A percentile compares a stretch with the other conserved stretches of the same genome.
Evolutionary conservation across 2,888 invertebrate species (phyloP).

Genomic region (Bedellia somnulentella): DNA sequence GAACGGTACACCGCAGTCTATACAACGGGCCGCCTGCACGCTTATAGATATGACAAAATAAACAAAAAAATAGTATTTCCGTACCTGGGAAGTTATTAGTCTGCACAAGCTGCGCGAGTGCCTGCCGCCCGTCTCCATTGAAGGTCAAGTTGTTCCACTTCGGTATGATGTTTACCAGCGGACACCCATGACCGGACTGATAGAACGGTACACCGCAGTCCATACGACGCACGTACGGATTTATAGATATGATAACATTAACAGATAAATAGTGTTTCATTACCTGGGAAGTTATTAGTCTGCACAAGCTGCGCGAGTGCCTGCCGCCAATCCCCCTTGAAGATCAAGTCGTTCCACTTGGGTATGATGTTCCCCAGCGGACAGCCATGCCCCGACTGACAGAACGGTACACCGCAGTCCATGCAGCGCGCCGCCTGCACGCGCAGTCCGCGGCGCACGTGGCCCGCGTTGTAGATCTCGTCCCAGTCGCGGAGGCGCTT

Average conservation of each 20-base stretch:
- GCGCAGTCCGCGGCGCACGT: constrained; percentile 85
- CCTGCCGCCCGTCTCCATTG: constrained; percentile 91
- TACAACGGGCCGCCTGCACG: constrained; percentile 92
- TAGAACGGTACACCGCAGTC: constrained; percentile 99
- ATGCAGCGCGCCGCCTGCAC: constrained; percentile 95
- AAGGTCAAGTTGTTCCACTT: constrained; percentile 99
- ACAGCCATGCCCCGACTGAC: constrained; percentile 91
- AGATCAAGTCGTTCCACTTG: constrained; percentile 98
- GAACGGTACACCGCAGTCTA: constrained; percentile 99
- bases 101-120: constrained; percentile 88
- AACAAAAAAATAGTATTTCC: no score
- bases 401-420: constrained; percentile 99
- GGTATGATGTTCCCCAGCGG: constrained; percentile 98
- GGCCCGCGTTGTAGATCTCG: constrained; percentile 88
- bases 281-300: constrained; percentile 97
- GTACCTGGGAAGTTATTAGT: constrained; percentile 96
- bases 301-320: constrained; percentile 91
- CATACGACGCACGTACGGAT: constrained; percentile 92
- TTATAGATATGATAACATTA: no score
- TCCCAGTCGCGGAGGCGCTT: constrained; percentile 93
- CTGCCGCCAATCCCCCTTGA: constrained; percentile 90
- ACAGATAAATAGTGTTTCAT: no score
- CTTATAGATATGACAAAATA: no score
- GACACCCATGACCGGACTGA: constrained; percentile 91
- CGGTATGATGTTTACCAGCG: constrained; percentile 97